These are phyloP conservation scores for Perithous albicinctus DNA, from an alignment of 2,888 invertebrate species.

Conservation along the genomic window DNA sequence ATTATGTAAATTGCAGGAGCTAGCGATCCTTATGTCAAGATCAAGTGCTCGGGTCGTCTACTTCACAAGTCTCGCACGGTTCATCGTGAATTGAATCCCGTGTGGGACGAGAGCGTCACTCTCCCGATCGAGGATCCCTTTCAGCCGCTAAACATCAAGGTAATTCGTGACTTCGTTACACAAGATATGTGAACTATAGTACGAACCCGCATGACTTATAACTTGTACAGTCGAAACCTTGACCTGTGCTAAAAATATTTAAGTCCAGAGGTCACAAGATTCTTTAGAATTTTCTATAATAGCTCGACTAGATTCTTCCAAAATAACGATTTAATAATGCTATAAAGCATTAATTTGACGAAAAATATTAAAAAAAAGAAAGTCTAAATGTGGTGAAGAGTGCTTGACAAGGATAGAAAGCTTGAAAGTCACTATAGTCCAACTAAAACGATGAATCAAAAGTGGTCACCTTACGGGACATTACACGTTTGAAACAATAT, in stretches of 20 bases:
- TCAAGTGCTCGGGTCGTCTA: slow-evolving; percentile 94
- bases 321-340: too few relatives aligned
- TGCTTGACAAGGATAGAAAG: too few relatives aligned
- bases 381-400: too few relatives aligned
- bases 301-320: too few relatives aligned
- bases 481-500: too few relatives aligned
- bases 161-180: slow-evolving; percentile 79
- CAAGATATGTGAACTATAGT: slow-evolving; percentile 1
- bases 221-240: background rate
- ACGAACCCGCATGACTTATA: background rate
- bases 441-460: too few relatives aligned
- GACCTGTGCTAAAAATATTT: background rate
- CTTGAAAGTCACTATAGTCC: too few relatives aligned
- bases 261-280: background rate
- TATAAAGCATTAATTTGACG: too few relatives aligned
- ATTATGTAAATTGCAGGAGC: slow-evolving; percentile 88
- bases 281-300: background rate
- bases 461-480: too few relatives aligned
- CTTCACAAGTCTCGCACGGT: slow-evolving; percentile 98
- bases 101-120: slow-evolving; percentile 99
- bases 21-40: slow-evolving; percentile 99
- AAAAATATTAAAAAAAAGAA: too few relatives aligned
- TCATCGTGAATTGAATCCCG: slow-evolving; percentile 96
- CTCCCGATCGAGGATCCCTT: slow-evolving; percentile 97
- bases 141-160: slow-evolving; percentile 94